Percentiles rank a stretch among this genome's conserved stretches.
Evolutionary conservation across 2,113 vertebrate genomes (phyloP).

Genomic region (Corvus moneduloides): DNA sequence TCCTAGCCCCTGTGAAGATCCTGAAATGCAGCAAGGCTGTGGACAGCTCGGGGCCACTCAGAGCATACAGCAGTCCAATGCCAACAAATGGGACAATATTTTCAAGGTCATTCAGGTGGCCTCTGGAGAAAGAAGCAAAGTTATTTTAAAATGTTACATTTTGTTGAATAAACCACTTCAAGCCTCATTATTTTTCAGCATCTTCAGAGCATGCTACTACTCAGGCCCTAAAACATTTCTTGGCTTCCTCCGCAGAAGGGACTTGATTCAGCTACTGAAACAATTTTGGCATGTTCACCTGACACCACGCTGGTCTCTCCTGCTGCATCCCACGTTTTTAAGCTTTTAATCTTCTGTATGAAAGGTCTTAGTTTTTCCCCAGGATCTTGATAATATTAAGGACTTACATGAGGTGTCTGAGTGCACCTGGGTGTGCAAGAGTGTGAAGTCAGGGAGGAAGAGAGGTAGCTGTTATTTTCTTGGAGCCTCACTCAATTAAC

Average conservation of each 20-base stretch:
- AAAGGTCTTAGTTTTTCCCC: not conserved
- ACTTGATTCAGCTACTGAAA: not conserved
- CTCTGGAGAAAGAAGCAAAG: constrained; percentile 70
- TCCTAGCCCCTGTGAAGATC: constrained; percentile 77
- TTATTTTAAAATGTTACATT: not conserved
- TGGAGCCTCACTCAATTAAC: not conserved
- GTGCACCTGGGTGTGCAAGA: not conserved
- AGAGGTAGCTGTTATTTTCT: not conserved
- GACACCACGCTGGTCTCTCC: not conserved
- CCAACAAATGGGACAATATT: constrained; percentile 88
- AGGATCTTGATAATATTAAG: not conserved
- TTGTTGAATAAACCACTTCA: not conserved
- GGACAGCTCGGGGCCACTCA: constrained; percentile 79
- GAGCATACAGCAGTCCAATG: constrained; percentile 84
- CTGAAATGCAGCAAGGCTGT: constrained; percentile 86
- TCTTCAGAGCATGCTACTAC: not conserved
- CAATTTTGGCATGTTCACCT: fast-evolving
- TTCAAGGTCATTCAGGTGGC: constrained; percentile 92
- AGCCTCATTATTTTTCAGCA: not conserved
- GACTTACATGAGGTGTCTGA: not conserved
- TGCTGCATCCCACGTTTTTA: not conserved
- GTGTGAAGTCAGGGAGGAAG: not conserved
- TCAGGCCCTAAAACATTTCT: not conserved
- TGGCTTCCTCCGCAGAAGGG: not conserved
- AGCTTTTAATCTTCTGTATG: not conserved